A percentile compares a stretch with the other conserved stretches of the same genome.
Conservation (phyloP, 2,113 vertebrate species). For the Todiramphus chloris region DNA sequence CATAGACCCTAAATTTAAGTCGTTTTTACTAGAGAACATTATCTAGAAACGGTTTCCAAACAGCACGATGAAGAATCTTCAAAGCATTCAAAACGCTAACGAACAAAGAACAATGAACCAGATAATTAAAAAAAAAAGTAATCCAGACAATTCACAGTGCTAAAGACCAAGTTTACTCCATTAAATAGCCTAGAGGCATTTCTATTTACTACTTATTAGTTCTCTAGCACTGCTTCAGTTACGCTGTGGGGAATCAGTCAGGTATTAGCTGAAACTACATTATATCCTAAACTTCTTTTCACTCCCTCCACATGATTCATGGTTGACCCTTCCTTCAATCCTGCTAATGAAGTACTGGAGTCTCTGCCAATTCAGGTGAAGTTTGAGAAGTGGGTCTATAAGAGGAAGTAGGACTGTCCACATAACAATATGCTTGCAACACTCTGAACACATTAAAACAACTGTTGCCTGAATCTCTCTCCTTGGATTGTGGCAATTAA, state of each 20-base stretch:
- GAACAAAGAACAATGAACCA: not conserved
- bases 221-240: not conserved
- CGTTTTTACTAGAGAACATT: not conserved
- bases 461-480: not conserved
- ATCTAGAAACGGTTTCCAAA: not conserved
- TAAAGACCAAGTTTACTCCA: not conserved
- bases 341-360: not conserved
- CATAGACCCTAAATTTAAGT: not conserved
- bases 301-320: not conserved
- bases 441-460: not conserved
- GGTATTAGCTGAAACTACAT: not conserved
- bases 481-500: not conserved
- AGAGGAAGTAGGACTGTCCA: not conserved
- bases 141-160: not conserved
- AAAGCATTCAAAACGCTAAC: not conserved
- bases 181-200: constrained; percentile 3
- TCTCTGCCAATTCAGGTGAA: not conserved
- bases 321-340: not conserved
- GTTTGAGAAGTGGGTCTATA: not conserved
- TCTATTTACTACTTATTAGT: not conserved
- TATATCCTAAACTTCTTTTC: not conserved
- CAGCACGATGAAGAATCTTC: not conserved
- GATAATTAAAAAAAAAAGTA: not conserved
- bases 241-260: not conserved
- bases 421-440: not conserved